Evolutionary conservation across 2,113 vertebrate species (phyloP).

Genomic region (Vidua macroura): DNA sequence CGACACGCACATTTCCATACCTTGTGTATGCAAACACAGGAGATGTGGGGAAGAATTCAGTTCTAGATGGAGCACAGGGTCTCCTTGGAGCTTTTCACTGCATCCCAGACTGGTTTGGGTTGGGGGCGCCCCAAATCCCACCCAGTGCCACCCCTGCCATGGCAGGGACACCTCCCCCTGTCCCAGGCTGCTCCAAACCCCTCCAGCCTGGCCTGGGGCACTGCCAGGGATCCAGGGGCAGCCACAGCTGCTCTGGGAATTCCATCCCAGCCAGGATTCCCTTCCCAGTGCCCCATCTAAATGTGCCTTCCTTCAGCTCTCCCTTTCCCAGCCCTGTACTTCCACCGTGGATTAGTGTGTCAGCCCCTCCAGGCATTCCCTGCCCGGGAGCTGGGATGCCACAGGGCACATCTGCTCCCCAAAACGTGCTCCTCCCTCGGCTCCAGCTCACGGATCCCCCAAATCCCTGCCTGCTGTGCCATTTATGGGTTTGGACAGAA

Average conservation of each 20-base stretch:
- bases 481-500: neutral
- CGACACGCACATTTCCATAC: accelerated
- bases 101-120: neutral
- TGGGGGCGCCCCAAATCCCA: accelerated
- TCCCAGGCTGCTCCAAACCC: neutral
- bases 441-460: neutral
- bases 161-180: neutral
- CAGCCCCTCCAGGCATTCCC: neutral
- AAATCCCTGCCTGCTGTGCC: neutral
- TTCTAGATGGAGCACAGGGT: accelerated
- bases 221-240: neutral
- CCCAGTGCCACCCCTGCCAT: accelerated
- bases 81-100: neutral
- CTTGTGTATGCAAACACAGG: accelerated
- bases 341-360: accelerated
- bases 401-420: neutral
- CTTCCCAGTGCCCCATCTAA: no score
- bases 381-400: neutral
- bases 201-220: neutral
- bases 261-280: neutral
- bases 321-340: accelerated
- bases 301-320: neutral
- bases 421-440: neutral
- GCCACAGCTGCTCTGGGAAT: neutral
- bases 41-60: accelerated